Conservation (phyloP, 2,888 invertebrate genomes). For the Nasonovia ribisnigri region DNA sequence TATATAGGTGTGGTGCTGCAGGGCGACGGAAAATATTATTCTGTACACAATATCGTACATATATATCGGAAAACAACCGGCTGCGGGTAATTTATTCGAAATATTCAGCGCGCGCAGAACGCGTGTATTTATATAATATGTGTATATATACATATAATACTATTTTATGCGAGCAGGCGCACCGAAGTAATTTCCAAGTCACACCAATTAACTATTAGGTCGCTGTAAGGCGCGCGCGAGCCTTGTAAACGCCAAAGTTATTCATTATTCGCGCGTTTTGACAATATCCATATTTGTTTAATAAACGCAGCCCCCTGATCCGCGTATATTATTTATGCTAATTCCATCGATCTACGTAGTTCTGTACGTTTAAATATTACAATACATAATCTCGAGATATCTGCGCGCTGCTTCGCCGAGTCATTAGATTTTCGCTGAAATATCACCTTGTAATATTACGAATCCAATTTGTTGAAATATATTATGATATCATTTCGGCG, state of each 20-base stretch:
- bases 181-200: conserved; percentile 23
- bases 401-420: not conserved
- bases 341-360: not conserved
- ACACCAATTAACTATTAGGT: conserved; percentile 8
- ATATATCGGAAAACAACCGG: not conserved
- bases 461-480: not conserved
- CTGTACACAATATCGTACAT: not conserved
- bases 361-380: not conserved
- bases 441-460: not conserved
- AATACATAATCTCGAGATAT: not conserved
- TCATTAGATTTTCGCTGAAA: not conserved
- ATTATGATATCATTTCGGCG: not conserved
- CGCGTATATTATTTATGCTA: not conserved
- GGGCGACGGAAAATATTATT: not conserved
- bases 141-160: not conserved
- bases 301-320: not conserved
- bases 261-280: conserved; percentile 2
- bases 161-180: conserved; percentile 13
- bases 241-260: conserved; percentile 18
- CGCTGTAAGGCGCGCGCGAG: not conserved
- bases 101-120: not conserved
- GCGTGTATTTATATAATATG: no score
- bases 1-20: not conserved
- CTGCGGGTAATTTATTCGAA: conserved; percentile 16
- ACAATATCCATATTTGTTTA: conserved; percentile 17